Percentiles rank a stretch among this genome's conserved stretches.
phyloP scores from a whole-genome alignment of 2,888 invertebrate species.

The Argynnis bischoffii region DNA sequence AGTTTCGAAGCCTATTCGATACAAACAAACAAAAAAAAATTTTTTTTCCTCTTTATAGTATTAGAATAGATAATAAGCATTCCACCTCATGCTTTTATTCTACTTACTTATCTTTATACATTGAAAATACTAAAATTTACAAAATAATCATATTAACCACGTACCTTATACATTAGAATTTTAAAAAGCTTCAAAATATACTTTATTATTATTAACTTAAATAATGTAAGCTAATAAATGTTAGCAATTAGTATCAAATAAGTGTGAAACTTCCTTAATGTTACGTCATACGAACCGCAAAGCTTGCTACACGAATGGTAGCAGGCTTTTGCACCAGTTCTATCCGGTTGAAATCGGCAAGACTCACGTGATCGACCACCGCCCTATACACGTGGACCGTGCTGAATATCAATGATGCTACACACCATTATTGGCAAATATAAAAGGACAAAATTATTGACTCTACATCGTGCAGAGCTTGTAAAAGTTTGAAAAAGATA shows the following conservation, averaged over 20 bases:
- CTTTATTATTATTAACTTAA: too few relatives aligned
- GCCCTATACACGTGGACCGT: slow-evolving; percentile 1
- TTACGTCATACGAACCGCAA: slow-evolving; percentile 11
- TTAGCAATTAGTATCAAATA: not conserved
- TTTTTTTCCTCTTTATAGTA: too few relatives aligned
- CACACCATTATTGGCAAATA: not conserved
- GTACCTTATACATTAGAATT: too few relatives aligned
- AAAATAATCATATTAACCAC: too few relatives aligned
- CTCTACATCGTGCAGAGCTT: not conserved
- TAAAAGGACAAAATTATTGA: not conserved
- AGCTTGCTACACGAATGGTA: slow-evolving; percentile 25
- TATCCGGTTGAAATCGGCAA: slow-evolving; percentile 46
- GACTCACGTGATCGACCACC: slow-evolving; percentile 18
- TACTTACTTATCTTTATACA: too few relatives aligned
- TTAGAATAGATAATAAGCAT: too few relatives aligned
- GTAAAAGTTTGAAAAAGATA: too few relatives aligned
- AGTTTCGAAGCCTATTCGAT: too few relatives aligned
- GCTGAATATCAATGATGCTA: slow-evolving; percentile 17
- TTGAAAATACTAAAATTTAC: too few relatives aligned
- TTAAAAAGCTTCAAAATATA: too few relatives aligned
- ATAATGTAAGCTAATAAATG: not conserved
- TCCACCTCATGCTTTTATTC: too few relatives aligned
- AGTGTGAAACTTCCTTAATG: slow-evolving; percentile 16
- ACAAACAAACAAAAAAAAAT: too few relatives aligned
- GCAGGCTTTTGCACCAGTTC: slow-evolving; percentile 49